Evolutionary conservation across 2,888 invertebrate species (phyloP), one percentile per base, ranked within the genome.

Genomic region (Actias luna): DNA sequence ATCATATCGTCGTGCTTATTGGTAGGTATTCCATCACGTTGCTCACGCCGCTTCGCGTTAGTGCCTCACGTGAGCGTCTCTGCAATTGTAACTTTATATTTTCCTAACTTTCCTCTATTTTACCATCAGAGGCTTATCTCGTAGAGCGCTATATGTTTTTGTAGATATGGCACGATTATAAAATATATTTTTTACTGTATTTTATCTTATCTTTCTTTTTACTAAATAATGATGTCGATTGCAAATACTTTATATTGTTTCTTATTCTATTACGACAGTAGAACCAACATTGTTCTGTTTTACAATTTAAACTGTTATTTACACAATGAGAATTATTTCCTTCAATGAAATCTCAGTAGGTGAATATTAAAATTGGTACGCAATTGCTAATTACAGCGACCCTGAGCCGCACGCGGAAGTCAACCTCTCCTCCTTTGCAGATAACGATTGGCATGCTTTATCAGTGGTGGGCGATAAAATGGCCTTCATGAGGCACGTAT

Each of bases 401-500:
- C 86, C 70, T 87, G 87, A 86, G 81, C 75, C 64, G 74, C 76
- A 89, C 80, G 82, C 90, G 92, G 91, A 92, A 92, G 87, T 84
- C 69, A 80, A 64, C 78, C 80, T 85, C 79, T 76, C 75, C 79
- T 78, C 76, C 81, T 82, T 79, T 78, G 74, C 80, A 85, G 88
- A 89, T 89, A 91, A 88, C 85, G 85, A 86, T 84, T 84, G 84
- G 83, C 80, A 82, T 87, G 81, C 78, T 81, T 86, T 87, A 89
- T 88, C 88, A 87, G 75, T 74, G 71, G 70, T 67, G 71, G 70
- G 78, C 78, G 87, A 88, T 88, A 87, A 83, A 73, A 74, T 73
- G 84, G 71, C 88, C 87, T 88, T 88, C 85, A 67, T 68, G 63
- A 64, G 73, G 75, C 76, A 77, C 73, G 72, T 66, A 63, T 67